Conservation (phyloP, 2,888 invertebrate genomes). For the Pycnomerus fuliginosus region DNA sequence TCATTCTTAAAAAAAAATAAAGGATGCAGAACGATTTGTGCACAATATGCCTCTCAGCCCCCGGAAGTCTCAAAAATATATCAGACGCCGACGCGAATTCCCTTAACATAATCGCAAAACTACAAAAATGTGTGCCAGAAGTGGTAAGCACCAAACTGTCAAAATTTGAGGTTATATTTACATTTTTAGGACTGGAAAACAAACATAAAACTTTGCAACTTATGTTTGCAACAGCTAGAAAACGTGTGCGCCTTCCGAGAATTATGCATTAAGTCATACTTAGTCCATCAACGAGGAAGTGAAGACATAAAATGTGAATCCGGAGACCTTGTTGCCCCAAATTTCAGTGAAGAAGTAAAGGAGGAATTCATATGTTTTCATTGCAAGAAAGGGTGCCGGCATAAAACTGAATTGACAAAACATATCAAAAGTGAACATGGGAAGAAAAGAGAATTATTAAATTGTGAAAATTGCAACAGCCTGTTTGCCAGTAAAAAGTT, state of each 20-base stretch:
- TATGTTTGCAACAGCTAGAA: conserved; percentile 37
- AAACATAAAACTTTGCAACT: conserved; percentile 32
- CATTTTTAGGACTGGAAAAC: conserved; percentile 35
- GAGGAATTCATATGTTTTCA: conserved; percentile 32
- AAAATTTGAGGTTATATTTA: conserved; percentile 13
- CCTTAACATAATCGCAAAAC: conserved; percentile 30
- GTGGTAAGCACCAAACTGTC: conserved; percentile 31
- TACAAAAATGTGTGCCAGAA: conserved; percentile 40
- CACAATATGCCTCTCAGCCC: conserved; percentile 30
- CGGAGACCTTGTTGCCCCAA: too few species aligned
- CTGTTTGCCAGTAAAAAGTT: conserved; percentile 30
- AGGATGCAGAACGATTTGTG: too few species aligned
- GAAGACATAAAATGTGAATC: too few species aligned
- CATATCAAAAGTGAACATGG: conserved; percentile 29
- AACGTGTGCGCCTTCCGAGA: conserved; percentile 37
- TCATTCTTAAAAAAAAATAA: too few species aligned
- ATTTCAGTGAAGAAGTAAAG: too few species aligned
- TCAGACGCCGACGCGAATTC: conserved; percentile 27
- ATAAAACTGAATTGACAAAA: conserved; percentile 23
- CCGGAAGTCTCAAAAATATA: conserved; percentile 24
- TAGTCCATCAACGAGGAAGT: too few species aligned
- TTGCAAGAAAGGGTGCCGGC: conserved; percentile 28
- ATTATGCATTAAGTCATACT: conserved; percentile 38
- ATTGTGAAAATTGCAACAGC: conserved; percentile 29
- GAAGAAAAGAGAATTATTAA: conserved; percentile 14